Evolutionary conservation across 2,797 vertebrate species (phyloP), one percentile per base, ranked within the genome.

Genomic region (Lates japonicus): DNA sequence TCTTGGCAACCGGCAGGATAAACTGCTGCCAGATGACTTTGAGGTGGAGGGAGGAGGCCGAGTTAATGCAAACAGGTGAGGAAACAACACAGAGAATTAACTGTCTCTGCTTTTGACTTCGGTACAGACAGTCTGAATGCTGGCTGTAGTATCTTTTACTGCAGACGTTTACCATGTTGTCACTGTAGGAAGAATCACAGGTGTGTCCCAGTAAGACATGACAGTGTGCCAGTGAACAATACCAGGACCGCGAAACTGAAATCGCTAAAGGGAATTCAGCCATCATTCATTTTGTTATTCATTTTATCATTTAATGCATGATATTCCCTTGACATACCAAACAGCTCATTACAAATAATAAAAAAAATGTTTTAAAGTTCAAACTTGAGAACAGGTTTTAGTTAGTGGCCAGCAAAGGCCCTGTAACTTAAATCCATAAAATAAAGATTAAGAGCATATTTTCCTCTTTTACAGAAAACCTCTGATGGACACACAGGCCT

Each of bases 1-100:
- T 17, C 88, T 99, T 60, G 98, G 98, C 12, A 99, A 97, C 92
- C 89, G 98, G 14, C 98, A 99, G 90, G 98, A 99, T 92, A 96
- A 96, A 46, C 96, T 99, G 80, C 95, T 99, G 55, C 97, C 98
- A 0, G 97, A 98, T 0, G 97, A 98, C 88, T 98, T 98, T 29
- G 95, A 97, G 85, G 92, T 97, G 54, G 96, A 99, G 29, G 94
- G 80, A 22, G 95, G 93, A 92, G 97, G 96, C 96, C 48, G 70
- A 2, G 46, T 37, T 65, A 20, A 37, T 25, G 29, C 17, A 44
- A 70, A n/a, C 48, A 10, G 22, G 41, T 62, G 35, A 57, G 19
- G 64, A 19, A 44, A 2, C 7, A 39, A 7, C 48, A n/a, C 3
- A 16, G 16, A 19, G 17, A 25, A 41, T 31, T n/a, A 17, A 42